Conservation (phyloP, 2,113 vertebrate species). For the Mobula birostris region DNA sequence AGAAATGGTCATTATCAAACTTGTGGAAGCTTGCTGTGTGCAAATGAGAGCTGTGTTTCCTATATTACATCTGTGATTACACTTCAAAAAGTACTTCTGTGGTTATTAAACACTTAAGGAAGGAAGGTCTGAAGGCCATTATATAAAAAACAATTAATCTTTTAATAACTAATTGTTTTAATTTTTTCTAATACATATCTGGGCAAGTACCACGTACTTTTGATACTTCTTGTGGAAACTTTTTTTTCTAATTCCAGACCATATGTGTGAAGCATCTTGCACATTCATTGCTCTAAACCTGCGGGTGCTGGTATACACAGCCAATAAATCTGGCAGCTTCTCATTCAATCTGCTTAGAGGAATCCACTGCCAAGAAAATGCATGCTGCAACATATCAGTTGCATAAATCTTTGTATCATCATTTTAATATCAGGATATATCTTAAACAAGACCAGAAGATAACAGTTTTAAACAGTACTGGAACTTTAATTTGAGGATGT, state of each 20-base stretch:
- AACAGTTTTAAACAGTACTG: no score
- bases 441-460: neutral
- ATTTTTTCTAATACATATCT: neutral
- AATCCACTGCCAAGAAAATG: neutral
- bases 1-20: no score
- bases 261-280: slow-evolving; percentile 25
- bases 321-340: slow-evolving; percentile 6
- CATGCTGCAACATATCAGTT: neutral
- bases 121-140: no score
- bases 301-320: neutral
- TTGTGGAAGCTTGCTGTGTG: no score
- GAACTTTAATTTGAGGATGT: neutral
- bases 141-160: no score
- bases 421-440: neutral
- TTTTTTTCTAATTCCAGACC: slow-evolving; percentile 18
- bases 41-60: no score
- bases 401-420: neutral
- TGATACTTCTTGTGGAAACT: neutral
- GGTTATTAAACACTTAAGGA: no score
- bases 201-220: neutral
- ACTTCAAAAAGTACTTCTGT: no score
- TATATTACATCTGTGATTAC: no score
- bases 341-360: slow-evolving; percentile 7
- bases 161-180: neutral
- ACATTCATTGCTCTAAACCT: neutral